Evolutionary conservation across 2,113 vertebrate species (phyloP).

Genomic region (Dipodomys ordii): DNA sequence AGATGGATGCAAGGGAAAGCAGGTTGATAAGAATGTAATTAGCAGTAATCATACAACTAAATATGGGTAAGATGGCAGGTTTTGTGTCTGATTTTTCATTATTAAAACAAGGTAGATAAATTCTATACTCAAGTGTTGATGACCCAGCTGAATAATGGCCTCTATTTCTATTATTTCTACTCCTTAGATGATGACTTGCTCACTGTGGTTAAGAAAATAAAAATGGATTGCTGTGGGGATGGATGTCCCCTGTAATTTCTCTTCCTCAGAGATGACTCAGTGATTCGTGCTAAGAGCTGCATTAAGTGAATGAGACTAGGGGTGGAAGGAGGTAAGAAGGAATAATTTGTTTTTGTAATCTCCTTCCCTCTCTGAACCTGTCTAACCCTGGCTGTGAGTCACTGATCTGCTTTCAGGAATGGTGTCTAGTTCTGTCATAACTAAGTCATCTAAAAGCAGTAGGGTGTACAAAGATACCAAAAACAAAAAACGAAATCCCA

Average conservation of each 20-base stretch:
- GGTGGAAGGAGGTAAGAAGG: background rate
- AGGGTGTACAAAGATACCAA: background rate
- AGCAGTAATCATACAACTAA: background rate
- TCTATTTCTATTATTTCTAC: conserved; percentile 36
- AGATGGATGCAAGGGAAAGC: background rate
- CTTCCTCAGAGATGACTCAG: conserved; percentile 68
- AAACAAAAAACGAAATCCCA: too few species aligned
- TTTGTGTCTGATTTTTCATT: conserved; percentile 30
- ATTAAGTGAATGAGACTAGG: conserved; percentile 69
- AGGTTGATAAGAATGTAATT: background rate
- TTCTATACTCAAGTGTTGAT: conserved; percentile 33
- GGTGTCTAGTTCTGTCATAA: background rate
- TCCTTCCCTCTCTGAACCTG: conserved; percentile 14
- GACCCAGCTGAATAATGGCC: background rate
- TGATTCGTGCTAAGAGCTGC: conserved; percentile 69
- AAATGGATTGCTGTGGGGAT: conserved; percentile 57
- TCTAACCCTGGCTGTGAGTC: conserved; percentile 64
- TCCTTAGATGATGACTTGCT: conserved; percentile 30
- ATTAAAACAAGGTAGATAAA: conserved; percentile 1
- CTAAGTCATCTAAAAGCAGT: background rate
- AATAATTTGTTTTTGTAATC: conserved; percentile 57
- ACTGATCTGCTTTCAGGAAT: conserved; percentile 58
- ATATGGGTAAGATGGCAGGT: conserved; percentile 15
- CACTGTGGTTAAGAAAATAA: background rate
- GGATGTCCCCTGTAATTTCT: conserved; percentile 58